Evolutionary conservation across 2,888 invertebrate genomes (phyloP), one percentile per base, ranked within the genome.

Genomic region (Cepaea hortensis): DNA sequence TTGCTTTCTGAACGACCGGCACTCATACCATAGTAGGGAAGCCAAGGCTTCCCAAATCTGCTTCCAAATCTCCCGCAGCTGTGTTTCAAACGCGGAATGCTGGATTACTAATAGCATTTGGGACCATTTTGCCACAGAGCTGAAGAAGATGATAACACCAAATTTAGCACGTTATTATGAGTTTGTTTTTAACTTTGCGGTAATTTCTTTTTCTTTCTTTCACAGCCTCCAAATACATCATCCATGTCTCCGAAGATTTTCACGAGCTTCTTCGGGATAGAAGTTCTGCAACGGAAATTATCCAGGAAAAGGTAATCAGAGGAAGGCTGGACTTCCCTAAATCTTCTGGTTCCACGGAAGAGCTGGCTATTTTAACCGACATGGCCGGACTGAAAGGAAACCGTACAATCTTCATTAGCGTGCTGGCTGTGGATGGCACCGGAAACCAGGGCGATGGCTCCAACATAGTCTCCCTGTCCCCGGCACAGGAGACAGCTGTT

Each of bases 381-480:
- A 35, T 35, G n/a, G 75, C 86, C 6, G 62, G 61, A 11, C 65
- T 87, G 3, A 46, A 48, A 23, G 61, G 20, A 61, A 89, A 88
- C 79, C 55, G 68, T 18, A 90, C 89, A 3, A 62, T 90, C 9
- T 90, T 81, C 81, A 23, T 90, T 4, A 83, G 85, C n/a, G 65
- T 90, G 20, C 84, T 86, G 1, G 89, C 90, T 18, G 85, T 88
- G 20, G 90, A 90, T 83, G 80, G 86, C 13, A 80, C 68, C 50
- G 88, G 87, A 15, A 90, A 90, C 81, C 70, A 55, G 23, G 90
- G 89, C 4, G 89, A 88, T 3, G 55, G 85, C 2, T 90, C 90
- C 55, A 90, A 90, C 82, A 85, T 90, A 55, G 86, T 90, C 18
- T 88, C 90, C 0, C 55, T 90, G 6, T 90, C 90, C 20, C 83